Evolutionary conservation across 2,888 invertebrate species (phyloP), one percentile per base, ranked within the genome.

Genomic region (Nowickia ferox): DNA sequence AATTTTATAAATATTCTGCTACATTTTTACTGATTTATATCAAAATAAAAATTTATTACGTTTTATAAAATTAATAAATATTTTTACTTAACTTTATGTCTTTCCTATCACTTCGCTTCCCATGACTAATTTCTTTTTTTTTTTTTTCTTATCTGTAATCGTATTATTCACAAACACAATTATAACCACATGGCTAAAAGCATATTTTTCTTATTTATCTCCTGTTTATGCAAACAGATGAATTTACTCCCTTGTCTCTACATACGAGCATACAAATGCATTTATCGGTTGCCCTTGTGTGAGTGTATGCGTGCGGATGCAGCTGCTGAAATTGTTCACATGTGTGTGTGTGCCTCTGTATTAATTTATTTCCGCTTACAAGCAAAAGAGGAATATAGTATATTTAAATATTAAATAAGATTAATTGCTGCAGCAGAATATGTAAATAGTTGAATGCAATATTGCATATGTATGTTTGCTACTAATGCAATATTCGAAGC

Each of bases 381-480:
- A 81, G 55, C 30, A 68, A 53, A 59, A 48, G 38, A 48, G 19
- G 11, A 46, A 42, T 30, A 30, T 6, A 68, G 74, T 72, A 66
- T 61, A 57, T 83, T 77, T 65, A 65, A 72, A 78, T 84, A 63
- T 82, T 69, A 76, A 84, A 84, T 78, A 84, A 84, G 83, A 84
- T 84, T 84, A 84, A 84, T 84, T 78, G 83, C 78, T 84, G 83
- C 83, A 72, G 83, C 83, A 84, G 61, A 68, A 76, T 61, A 69
- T 72, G 72, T 84, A 83, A 59, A 72, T 77, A 38, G 77, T 72
- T 59, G 44, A 71, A 65, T 13, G 55, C 44, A 17, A 9, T 22
- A 44, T 22, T 11, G n/a, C n/a, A n/a, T n/a, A 9, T 40, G 30
- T 40, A 51, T 6, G 30, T 74, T 13, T 15, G 40, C 17, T 48